Evolutionary conservation across 2,888 invertebrate species (phyloP).

Genomic region (Oxyscelio sp.): DNA sequence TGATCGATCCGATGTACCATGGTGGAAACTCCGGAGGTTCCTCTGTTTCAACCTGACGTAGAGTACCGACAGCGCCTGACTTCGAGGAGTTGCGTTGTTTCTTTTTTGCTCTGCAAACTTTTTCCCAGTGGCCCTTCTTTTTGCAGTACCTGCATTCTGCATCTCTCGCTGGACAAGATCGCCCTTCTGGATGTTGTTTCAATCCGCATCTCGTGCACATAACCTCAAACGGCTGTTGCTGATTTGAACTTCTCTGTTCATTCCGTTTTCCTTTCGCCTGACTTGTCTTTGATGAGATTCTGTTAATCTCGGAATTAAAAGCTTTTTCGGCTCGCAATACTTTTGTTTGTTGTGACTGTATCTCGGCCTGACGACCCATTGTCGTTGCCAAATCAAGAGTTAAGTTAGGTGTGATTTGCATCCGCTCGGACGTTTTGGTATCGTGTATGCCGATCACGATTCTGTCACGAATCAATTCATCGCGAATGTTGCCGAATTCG

Average conservation of each 20-base stretch:
- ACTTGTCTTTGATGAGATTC: not conserved
- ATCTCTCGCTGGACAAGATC: constrained; percentile 68
- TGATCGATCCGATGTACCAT: not conserved
- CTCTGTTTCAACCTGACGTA: constrained; percentile 3
- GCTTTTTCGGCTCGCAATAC: not conserved
- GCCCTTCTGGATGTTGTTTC: constrained; percentile 10
- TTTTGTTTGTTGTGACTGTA: not conserved
- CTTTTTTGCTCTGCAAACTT: constrained; percentile 18
- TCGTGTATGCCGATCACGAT: constrained; percentile 79
- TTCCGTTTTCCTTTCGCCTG: not conserved
- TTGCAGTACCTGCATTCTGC: constrained; percentile 70
- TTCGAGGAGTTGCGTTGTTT: not conserved
- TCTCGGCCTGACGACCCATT: not conserved
- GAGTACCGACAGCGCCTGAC: no score
- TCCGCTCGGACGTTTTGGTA: constrained; percentile 68
- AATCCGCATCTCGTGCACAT: constrained; percentile 38
- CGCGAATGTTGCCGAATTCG: constrained; percentile 74
- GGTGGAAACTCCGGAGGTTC: not conserved
- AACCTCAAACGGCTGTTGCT: not conserved
- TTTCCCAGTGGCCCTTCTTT: constrained; percentile 75
- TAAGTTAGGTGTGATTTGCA: constrained; percentile 70
- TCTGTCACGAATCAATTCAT: constrained; percentile 76
- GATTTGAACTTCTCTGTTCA: not conserved
- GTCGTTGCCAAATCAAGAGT: constrained; percentile 18
- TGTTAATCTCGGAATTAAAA: constrained; percentile 1